Evolutionary conservation across 1,140 invertebrate species (phyloP), one percentile per base, ranked within the genome.

Genomic region (Magallana angulata): DNA sequence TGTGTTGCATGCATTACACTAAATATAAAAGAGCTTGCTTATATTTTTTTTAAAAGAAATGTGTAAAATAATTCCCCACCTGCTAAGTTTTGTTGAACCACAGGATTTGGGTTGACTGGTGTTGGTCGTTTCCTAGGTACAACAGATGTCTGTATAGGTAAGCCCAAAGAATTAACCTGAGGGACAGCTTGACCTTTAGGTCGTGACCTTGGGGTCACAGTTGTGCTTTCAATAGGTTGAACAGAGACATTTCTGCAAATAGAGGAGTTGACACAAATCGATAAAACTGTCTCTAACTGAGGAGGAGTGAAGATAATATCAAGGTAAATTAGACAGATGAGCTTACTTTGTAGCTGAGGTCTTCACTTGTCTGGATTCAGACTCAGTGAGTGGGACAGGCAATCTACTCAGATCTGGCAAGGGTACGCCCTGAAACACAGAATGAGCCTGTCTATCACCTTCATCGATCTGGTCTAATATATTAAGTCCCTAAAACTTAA

Each of bases 151-250:
- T 94, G 95, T 48, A 94, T 91, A 84, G 95, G 94, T 60, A 95
- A 89, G 30, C 93, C 93, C 12, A 95, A 88, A 56, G 92, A 88
- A 56, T 91, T 91, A 57, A 84, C 83, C 4, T 92, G 94, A 57
- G 93, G 93, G 57, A 93, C 89, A 89, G 95, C 86, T 96, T 97
- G 92, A 80, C 94, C 95, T 92, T 98, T 98, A 12, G 97, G 98
- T 89, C 98, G 95, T 92, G 98, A 97, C 76, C 97, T 95, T 7
- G 98, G 98, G 16, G 97, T 97, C 7, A 98, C 97, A 82, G 97
- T 97, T 6, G 98, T 98, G 82, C 97, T 96, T 92, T 95, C 94
- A 80, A 93, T 97, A 96, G n/a, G 96, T 95, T 30, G 96, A 88
- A 18, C 96, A 94, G 90, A 76, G 24, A 92, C 90, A 84, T 90